phyloP scores from a whole-genome alignment of 2,797 vertebrate genomes.

The Dendrocincla tyrannina region DNA sequence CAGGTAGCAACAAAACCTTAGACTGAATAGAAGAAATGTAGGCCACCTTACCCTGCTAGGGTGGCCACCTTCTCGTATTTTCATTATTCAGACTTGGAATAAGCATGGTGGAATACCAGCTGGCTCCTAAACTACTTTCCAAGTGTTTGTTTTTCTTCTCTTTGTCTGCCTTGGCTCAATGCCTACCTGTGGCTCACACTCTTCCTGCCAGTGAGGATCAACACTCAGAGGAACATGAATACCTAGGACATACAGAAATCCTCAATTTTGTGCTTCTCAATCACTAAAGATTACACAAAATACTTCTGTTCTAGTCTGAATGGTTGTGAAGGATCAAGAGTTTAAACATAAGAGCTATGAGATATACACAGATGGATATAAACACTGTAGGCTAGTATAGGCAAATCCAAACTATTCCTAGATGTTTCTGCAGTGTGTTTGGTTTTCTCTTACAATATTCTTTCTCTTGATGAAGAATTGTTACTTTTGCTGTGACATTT shows the following conservation, averaged over 20 bases:
- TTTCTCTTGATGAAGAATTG: neutral
- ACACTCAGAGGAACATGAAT: neutral
- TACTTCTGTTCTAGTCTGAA: neutral
- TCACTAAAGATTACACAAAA: neutral
- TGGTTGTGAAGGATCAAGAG: neutral
- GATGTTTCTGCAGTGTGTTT: neutral
- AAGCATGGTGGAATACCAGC: neutral
- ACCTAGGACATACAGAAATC: neutral
- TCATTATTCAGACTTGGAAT: neutral
- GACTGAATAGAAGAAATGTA: neutral
- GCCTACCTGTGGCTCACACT: neutral
- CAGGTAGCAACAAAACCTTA: neutral
- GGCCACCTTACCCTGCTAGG: neutral
- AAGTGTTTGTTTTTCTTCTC: neutral
- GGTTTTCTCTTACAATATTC: neutral
- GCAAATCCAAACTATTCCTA: neutral
- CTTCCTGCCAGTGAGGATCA: neutral
- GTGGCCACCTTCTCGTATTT: neutral
- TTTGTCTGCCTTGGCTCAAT: neutral
- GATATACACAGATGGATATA: neutral
- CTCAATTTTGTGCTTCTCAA: neutral
- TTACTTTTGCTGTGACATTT: neutral
- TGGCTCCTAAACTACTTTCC: neutral
- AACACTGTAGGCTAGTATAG: neutral
- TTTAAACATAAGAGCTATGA: neutral